These are phyloP conservation scores for Pipa parva DNA, from an alignment of 2,113 vertebrate genomes.

Conservation along the genomic window DNA sequence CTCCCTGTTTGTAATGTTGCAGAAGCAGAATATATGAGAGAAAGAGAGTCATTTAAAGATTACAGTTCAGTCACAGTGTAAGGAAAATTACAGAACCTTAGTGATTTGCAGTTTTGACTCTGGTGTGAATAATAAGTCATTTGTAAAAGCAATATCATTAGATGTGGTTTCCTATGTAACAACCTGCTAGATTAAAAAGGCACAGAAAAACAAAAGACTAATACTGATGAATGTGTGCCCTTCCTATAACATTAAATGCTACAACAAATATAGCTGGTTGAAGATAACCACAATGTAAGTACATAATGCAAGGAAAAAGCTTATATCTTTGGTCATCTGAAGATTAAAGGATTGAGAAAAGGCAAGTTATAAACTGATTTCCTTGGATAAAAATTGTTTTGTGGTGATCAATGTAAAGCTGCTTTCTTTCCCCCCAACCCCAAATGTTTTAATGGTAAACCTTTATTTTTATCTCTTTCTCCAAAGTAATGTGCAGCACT, in stretches of 20 bases:
- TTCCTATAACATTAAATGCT: no score
- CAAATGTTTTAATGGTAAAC: conserved; percentile 60
- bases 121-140: not conserved
- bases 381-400: conserved; percentile 51
- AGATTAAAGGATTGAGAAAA: no score
- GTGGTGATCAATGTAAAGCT: conserved; percentile 50
- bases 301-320: no score
- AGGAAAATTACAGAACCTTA: not conserved
- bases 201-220: no score
- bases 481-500: conserved; percentile 58
- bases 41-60: conserved; percentile 41
- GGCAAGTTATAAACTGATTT: conserved; percentile 60
- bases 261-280: no score
- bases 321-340: no score
- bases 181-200: no score
- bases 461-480: conserved; percentile 68
- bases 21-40: conserved; percentile 52
- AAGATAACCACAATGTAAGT: no score
- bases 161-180: no score
- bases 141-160: not conserved
- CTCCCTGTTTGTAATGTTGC: conserved; percentile 43
- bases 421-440: conserved; percentile 49
- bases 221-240: no score
- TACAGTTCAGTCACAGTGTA: not conserved
- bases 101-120: not conserved